Evolutionary conservation across 2,888 invertebrate genomes (phyloP), one percentile per base, ranked within the genome.

Genomic region (Stenchaetothrips biformis): DNA sequence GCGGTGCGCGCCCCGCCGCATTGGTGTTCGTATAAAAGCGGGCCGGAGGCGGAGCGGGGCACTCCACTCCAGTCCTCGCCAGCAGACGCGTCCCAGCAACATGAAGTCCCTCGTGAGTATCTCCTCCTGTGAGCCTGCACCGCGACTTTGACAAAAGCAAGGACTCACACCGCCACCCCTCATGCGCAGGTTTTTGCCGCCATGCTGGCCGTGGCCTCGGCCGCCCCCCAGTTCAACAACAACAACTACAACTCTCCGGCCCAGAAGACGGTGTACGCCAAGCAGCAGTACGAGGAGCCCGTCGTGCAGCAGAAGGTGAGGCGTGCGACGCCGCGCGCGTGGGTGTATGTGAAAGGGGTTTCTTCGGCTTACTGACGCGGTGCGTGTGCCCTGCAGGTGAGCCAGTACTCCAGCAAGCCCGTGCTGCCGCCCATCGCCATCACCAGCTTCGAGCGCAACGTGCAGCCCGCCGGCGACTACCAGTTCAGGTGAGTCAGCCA

Each of bases 241-340:
- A 25, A 21, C 59, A n/a, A n/a, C 59, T 59, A n/a, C n/a, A n/a
- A n/a, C n/a, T n/a, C n/a, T n/a, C n/a, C 59, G 3, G 53, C 53
- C 67, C 67, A 74, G 67, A 25, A 59, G 59, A 13, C 11, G 6
- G 59, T 18, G 18, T 59, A 59, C 59, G 13, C 7, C 67, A 21
- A 74, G 67, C 67, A 74, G 67, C 67, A 62, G 62, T 74, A 74
- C 67, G 67, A 25, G 67, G 67, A 74, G 67, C 67, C 67, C 67
- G 67, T 74, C 67, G 25, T 74, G 8, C 9, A 74, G 67, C 67
- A 74, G 25, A 74, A 74, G 67, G 67, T 74, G 25, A 67, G 67
- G 7, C n/a, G n/a, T n/a, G 9, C 62, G n/a, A 62, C 2, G 1
- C n/a, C 62, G 18, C n/a, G 2, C 18, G 62, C 62, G n/a, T 2